Evolutionary conservation across 1,140 invertebrate species (phyloP).

Genomic region (Ceratosolen fusciceps): DNA sequence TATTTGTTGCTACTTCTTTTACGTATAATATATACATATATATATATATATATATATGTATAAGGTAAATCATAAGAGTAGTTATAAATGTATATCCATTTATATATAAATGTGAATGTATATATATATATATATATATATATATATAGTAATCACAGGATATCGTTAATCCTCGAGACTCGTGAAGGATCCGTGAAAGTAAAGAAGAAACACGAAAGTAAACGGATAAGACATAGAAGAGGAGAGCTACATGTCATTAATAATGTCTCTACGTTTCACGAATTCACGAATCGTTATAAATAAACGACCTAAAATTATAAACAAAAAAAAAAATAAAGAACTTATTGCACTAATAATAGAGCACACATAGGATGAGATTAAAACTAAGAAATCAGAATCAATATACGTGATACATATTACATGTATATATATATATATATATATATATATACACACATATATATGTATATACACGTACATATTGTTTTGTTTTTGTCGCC

Average conservation of each 20-base stretch:
- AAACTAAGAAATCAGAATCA: conserved; percentile 15
- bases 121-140: too few species aligned
- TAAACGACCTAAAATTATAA: conserved; percentile 44
- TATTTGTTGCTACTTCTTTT: too few species aligned
- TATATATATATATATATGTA: too few species aligned
- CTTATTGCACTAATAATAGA: conserved; percentile 48
- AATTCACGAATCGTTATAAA: conserved; percentile 48
- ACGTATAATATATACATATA: too few species aligned
- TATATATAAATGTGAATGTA: too few species aligned
- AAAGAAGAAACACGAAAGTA: conserved; percentile 33
- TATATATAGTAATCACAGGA: conserved; percentile 50
- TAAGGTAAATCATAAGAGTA: too few species aligned
- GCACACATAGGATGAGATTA: conserved; percentile 42
- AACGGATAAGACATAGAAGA: conserved; percentile 19
- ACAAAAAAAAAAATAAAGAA: conserved; percentile 28
- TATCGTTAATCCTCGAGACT: conserved; percentile 50
- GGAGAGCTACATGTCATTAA: conserved; percentile 10
- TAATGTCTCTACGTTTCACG: conserved; percentile 46
- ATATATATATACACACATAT: too few species aligned
- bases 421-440: too few species aligned
- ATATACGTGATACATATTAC: too few species aligned
- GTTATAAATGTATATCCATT: too few species aligned
- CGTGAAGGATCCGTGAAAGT: conserved; percentile 47
- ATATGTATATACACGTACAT: too few species aligned
- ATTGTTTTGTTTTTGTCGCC: conserved; percentile 22